Conservation (phyloP, 1,140 invertebrate genomes). For the Papilio helenus region DNA sequence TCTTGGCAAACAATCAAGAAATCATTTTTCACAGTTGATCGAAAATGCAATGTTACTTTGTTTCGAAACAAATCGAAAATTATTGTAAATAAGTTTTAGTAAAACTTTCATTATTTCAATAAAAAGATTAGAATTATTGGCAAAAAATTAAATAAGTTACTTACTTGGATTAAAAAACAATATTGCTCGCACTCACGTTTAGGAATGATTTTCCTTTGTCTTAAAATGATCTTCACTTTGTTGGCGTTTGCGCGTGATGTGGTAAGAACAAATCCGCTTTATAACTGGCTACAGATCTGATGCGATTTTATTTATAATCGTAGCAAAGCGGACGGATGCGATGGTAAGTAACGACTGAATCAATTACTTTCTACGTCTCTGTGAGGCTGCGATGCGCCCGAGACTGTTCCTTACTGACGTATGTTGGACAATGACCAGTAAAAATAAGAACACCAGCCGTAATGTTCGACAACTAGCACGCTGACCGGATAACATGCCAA, state of each 20-base stretch:
- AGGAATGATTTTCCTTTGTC: not conserved
- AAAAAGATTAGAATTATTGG: not conserved
- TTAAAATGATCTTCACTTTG: not conserved
- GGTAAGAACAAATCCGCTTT: conserved; percentile 46
- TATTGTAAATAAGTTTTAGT: conserved; percentile 6
- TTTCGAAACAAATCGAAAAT: conserved; percentile 36
- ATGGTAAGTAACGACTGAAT: conserved; percentile 71
- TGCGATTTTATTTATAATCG: conserved; percentile 68
- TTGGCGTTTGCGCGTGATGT: not conserved
- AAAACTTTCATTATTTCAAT: not conserved
- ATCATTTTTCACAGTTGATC: conserved; percentile 53
- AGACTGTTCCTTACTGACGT: conserved; percentile 63
- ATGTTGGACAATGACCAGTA: conserved; percentile 78
- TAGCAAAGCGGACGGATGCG: conserved; percentile 62
- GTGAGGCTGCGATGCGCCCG: conserved; percentile 49
- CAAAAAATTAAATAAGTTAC: not conserved
- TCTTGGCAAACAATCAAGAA: conserved; percentile 76
- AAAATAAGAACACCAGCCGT: conserved; percentile 69
- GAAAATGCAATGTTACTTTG: conserved; percentile 39
- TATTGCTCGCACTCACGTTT: not conserved
- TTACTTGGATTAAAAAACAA: conserved; percentile 11
- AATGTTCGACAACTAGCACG: conserved; percentile 75
- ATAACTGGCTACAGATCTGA: conserved; percentile 62
- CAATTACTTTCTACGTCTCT: conserved; percentile 68
- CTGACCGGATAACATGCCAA: conserved; percentile 76